Evolutionary conservation across 1,140 invertebrate species (phyloP).

Genomic region (Campoletis sonorensis): DNA sequence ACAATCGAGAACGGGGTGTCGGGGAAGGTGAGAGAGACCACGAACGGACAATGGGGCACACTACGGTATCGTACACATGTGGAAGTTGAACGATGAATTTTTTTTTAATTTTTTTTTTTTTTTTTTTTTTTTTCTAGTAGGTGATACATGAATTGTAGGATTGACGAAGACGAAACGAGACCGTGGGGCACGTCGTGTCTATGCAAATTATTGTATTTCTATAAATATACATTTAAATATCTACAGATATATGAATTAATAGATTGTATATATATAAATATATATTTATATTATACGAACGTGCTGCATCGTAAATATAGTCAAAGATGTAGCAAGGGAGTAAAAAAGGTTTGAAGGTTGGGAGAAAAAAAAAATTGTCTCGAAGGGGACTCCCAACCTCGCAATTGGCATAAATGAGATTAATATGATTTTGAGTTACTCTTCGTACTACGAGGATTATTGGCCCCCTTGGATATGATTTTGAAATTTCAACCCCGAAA

Average conservation of each 20-base stretch:
- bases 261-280: background rate
- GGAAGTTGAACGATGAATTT: background rate
- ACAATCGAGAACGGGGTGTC: slow-evolving; percentile 20
- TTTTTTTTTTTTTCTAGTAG: slow-evolving; percentile 8
- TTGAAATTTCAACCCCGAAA: too few species aligned
- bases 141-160: background rate
- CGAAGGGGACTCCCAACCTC: slow-evolving; percentile 59
- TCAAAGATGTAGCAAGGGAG: slow-evolving; percentile 35
- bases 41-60: slow-evolving; percentile 8
- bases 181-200: slow-evolving; percentile 1
- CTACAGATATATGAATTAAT: too few species aligned
- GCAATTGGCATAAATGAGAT: slow-evolving; percentile 77
- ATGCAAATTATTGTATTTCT: background rate
- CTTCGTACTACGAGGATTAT: slow-evolving; percentile 27
- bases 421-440: slow-evolving; percentile 76
- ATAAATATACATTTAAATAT: too few species aligned
- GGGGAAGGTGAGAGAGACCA: slow-evolving; percentile 11
- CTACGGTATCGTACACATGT: background rate
- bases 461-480: too few species aligned
- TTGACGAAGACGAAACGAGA: slow-evolving; percentile 16
- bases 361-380: slow-evolving; percentile 41
- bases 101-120: slow-evolving; percentile 3
- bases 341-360: slow-evolving; percentile 30
- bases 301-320: slow-evolving; percentile 4
- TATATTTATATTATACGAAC: background rate